Percentiles rank a stretch among this genome's conserved stretches.
Evolutionary conservation across 2,113 vertebrate species (phyloP).

Genomic region (Xerus inauris): DNA sequence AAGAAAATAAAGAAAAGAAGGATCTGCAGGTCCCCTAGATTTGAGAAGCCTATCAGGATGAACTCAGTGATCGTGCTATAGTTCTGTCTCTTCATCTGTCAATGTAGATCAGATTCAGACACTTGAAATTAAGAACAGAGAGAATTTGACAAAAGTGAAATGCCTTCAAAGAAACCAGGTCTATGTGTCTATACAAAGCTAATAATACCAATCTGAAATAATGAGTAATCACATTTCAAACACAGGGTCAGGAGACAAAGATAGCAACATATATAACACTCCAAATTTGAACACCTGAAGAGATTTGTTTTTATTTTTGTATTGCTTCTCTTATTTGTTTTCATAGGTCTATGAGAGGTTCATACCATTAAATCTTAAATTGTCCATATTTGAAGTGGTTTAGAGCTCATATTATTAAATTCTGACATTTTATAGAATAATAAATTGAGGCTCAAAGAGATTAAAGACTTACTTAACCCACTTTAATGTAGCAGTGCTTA

Average conservation of each 20-base stretch:
- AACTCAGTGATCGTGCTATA: constrained; percentile 38
- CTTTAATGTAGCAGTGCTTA: neutral
- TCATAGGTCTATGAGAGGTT: neutral
- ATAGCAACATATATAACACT: neutral
- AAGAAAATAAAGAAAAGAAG: constrained; percentile 66
- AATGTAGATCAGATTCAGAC: neutral
- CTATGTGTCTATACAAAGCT: neutral
- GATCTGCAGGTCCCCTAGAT: constrained; percentile 45
- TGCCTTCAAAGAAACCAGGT: neutral
- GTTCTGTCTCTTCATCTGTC: constrained; percentile 46
- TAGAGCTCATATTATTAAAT: neutral
- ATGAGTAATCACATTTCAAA: neutral
- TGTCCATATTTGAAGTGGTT: neutral
- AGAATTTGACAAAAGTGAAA: neutral
- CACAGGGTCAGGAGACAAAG: neutral
- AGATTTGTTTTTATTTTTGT: neutral
- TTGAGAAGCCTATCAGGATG: constrained; percentile 62
- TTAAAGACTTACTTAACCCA: neutral
- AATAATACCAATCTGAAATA: neutral
- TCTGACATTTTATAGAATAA: neutral
- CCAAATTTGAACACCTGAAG: neutral
- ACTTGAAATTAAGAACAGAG: neutral
- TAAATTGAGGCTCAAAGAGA: neutral
- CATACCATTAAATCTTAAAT: neutral
- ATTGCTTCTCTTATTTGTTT: neutral